Base-by-base conservation (phyloP, 2,797 vertebrate genomes). In the Anabacerthia variegaticeps region DNA sequence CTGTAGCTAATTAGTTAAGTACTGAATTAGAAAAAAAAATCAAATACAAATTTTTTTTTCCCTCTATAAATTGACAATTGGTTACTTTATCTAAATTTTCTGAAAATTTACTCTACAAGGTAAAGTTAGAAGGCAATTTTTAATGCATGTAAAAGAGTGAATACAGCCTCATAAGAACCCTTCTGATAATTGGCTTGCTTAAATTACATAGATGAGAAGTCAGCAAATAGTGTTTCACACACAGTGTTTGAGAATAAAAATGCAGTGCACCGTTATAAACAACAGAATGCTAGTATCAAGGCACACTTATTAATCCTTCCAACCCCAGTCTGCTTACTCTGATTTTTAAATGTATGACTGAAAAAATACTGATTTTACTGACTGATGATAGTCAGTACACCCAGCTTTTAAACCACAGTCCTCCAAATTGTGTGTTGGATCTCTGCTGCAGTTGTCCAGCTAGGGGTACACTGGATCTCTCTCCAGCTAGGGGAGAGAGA, bases 151-250 rank as follows among this genome's bases (percentile, higher is more conserved):
- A 51, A 87, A 93, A 7, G 16, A 63, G 61, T 83, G 58, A 86
- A 36, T 27, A 77, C 14, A 76, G 30, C 52, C 37, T 84, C 24
- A 8, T 1, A 4, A 74, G 28, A 81, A 36, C 43, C 6, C 54
- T 79, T 36, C 69, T 93, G 54, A 83, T 82, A 95, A 94, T 76
- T 55, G 6, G n/a, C 21, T 72, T 48, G 28, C 27, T 75, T 93
- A 88, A 93, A 89, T 84, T 59, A 88, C 36, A 73, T 28, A 85
- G 66, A 79, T 54, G 66, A 95, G 24, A 86, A 88, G n/a, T 59
- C 68, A 69, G 58, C 14, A 88, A 94, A 89, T 39, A 12, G 10
- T 44, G 48, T 68, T 95, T 88, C 54, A 79, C 55, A 75, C 49
- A n/a, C 30, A 86, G 26, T 19, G 41, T 71, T 79, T 56, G 34